These are phyloP conservation scores for Phainopepla nitens DNA, from an alignment of 2,113 vertebrate genomes.

Conservation along the genomic window DNA sequence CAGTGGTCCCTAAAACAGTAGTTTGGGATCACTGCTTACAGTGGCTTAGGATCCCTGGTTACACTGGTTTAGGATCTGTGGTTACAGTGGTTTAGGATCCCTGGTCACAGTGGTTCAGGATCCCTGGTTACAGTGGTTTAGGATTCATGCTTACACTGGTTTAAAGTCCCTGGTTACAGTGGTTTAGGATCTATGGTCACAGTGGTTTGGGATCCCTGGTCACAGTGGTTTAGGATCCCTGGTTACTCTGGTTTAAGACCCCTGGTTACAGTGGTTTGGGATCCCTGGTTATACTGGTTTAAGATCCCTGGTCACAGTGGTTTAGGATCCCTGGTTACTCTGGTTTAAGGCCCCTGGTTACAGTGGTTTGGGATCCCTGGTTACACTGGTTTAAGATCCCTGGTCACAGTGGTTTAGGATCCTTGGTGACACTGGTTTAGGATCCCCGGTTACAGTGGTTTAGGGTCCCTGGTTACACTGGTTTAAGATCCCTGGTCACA, in stretches of 20 bases:
- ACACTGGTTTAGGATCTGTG: background rate
- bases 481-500: background rate
- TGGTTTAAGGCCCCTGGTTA: no score
- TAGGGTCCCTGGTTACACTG: background rate
- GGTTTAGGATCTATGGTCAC: accelerated
- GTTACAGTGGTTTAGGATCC: background rate
- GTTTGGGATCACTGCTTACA: background rate
- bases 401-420: no score
- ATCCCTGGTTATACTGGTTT: no score
- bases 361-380: no score
- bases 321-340: background rate
- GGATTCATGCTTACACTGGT: accelerated
- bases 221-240: accelerated
- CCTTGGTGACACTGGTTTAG: accelerated
- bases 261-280: no score
- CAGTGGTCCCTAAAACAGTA: background rate
- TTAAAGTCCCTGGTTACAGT: background rate
- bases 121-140: background rate
- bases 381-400: no score
- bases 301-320: no score
- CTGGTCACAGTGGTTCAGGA: background rate
- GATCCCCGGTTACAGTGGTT: accelerated
- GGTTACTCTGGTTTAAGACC: no score
- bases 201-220: accelerated
- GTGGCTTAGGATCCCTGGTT: background rate